Evolutionary conservation across 2,888 invertebrate genomes (phyloP), one percentile per base, ranked within the genome.

Genomic region (Dione juno): DNA sequence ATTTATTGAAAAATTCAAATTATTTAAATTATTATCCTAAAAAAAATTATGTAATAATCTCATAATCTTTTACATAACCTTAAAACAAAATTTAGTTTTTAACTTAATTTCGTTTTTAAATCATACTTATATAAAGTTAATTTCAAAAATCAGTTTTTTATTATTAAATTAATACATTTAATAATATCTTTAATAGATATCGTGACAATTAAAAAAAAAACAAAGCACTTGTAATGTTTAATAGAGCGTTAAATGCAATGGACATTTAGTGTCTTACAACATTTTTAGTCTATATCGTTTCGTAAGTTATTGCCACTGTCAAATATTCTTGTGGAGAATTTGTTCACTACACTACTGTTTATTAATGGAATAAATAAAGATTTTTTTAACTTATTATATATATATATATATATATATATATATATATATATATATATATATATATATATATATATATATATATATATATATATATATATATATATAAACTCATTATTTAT

Each of bases 221-320:
- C n/a, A n/a, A n/a, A n/a, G n/a, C 35, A 50, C 50, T 64, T 19
- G 16, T 19, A 64, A 35, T 40, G 52, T 19, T 64, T 52, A 64
- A 64, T 64, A 64, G 64, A 64, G 64, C 64, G 14, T 52, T 52
- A 52, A 64, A 40, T 19, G 64, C 40, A 64, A 64, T 37, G 50
- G 28, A 16, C 19, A 13, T 45, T 63, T 63, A 19, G 64, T 13
- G 28, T 50, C 48, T 64, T 64, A 14, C 64, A 64, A 50, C 50
- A 64, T 14, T 48, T 14, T 52, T 50, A 52, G 40, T 40, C 37
- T 21, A 28, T 35, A 35, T 57, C 6, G 16, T 40, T 37, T 57
- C 57, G 16, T 37, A 57, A 57, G 16, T 16, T 3, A 6, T 40
- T 57, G 16, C 16, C 11, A 40, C 37, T 37, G 9, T 57, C 16